Base-by-base conservation (phyloP, 2,113 vertebrate genomes). In the Heterochromis multidens region DNA sequence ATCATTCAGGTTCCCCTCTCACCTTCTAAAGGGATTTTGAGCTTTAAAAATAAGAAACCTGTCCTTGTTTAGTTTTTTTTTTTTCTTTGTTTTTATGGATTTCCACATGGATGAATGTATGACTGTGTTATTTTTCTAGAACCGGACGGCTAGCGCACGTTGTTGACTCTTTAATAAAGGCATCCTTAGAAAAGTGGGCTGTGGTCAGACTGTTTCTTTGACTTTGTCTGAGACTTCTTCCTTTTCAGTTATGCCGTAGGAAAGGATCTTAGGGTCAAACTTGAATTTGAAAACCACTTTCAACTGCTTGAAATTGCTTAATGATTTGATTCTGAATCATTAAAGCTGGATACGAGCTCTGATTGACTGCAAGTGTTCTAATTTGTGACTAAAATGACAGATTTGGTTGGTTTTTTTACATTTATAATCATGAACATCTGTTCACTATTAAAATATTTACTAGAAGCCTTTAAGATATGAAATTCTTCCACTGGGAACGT, bases 121-220 rank as follows among this genome's bases (percentile, higher is more conserved):
- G 93, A 93, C 88, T 93, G 89, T 93, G 88, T 92, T 94, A 93
- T 95, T 95, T 95, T 95, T 95, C 92, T 95, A 94, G 93, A 91
- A 94, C 6, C 70, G 84, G 93, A 93, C 84, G 86, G 92, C 86
- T 92, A 90, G 91, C 90, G 91, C 94, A 95, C 94, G 94, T 93
- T 95, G 93, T 91, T 92, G 88, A 93, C 91, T 92, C 93, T 95
- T 94, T 93, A 95, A 93, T 95, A 95, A 95, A 95, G 91, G 94
- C 94, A 94, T 95, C 93, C 92, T 94, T 93, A 93, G 77, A 86
- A 92, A 92, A 91, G 11, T 58, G 13, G 11, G 29, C 63, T 29
- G 25, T 83, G 6, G 17, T 77, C 14, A 0, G 77, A 33, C 54
- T 90, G 1, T 29, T 92, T 77, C 74, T 89, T 91, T 76, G 6